These are phyloP conservation scores for Maniola jurtina DNA, from an alignment of 1,140 invertebrate species.

Conservation along the genomic window DNA sequence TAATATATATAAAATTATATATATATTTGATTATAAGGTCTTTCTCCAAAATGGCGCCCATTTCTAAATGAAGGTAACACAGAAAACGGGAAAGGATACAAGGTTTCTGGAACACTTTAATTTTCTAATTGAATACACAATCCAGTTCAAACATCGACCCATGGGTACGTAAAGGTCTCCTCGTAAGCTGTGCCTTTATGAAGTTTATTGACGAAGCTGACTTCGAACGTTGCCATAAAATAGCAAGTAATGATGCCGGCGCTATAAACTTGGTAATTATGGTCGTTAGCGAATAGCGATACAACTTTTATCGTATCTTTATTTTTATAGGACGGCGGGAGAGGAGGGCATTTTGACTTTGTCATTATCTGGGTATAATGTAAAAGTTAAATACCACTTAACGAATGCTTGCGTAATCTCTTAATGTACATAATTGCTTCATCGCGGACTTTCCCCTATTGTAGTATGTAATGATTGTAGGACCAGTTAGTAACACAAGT, in stretches of 20 bases:
- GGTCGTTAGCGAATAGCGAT: conserved; percentile 13
- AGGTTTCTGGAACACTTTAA: neutral
- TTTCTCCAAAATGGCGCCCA: too few species aligned
- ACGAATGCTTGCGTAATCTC: too few species aligned
- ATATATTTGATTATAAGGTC: too few species aligned
- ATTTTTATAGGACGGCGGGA: neutral
- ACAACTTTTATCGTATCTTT: conserved; percentile 10
- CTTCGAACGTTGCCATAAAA: conserved; percentile 4
- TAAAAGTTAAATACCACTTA: neutral
- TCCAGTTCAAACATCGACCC: neutral
- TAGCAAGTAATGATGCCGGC: conserved; percentile 4
- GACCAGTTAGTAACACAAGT: too few species aligned
- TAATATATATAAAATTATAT: too few species aligned
- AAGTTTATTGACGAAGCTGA: neutral
- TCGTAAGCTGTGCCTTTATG: neutral
- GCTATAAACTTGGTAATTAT: conserved; percentile 13
- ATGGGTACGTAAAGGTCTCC: too few species aligned
- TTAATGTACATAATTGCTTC: too few species aligned
- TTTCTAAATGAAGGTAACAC: too few species aligned
- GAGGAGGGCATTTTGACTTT: neutral
- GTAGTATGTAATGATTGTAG: too few species aligned
- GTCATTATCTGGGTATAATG: neutral
- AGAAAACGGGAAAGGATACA: too few species aligned
- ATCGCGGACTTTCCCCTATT: too few species aligned
- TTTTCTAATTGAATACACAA: conserved; percentile 2